phyloP scores from a whole-genome alignment of 2,113 vertebrate species.

The Prinia subflava region DNA sequence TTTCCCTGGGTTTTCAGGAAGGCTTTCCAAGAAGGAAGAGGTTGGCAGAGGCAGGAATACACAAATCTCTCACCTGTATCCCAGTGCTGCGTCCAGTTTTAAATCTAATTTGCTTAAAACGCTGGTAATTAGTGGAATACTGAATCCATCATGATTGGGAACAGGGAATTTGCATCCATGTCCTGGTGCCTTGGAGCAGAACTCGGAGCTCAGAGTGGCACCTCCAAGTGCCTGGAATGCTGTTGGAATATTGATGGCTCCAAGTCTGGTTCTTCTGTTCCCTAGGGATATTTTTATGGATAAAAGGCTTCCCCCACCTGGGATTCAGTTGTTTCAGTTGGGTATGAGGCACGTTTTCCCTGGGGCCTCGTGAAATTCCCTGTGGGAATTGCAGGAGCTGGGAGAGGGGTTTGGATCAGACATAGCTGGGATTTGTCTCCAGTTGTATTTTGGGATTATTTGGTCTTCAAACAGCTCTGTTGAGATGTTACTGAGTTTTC shows the following conservation, averaged over 20 bases:
- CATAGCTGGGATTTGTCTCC: neutral
- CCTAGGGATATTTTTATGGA: neutral
- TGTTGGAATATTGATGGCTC: neutral
- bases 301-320: neutral
- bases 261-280: neutral
- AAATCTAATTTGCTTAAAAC: neutral
- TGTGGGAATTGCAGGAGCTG: neutral
- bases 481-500: neutral
- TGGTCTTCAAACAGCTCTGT: fast-evolving
- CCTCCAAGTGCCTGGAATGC: fast-evolving
- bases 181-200: neutral
- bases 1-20: neutral
- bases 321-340: neutral
- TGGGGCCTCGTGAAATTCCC: neutral
- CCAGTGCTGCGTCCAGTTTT: neutral
- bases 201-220: neutral
- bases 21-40: neutral
- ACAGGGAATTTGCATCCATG: fast-evolving
- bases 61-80: neutral
- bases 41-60: neutral
- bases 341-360: fast-evolving
- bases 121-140: neutral
- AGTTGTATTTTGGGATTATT: neutral
- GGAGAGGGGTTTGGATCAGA: neutral
- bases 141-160: fast-evolving